Percentiles rank a stretch among this genome's conserved stretches.
Evolutionary conservation across 2,888 invertebrate species (phyloP).

Genomic region (Pammene aurita): DNA sequence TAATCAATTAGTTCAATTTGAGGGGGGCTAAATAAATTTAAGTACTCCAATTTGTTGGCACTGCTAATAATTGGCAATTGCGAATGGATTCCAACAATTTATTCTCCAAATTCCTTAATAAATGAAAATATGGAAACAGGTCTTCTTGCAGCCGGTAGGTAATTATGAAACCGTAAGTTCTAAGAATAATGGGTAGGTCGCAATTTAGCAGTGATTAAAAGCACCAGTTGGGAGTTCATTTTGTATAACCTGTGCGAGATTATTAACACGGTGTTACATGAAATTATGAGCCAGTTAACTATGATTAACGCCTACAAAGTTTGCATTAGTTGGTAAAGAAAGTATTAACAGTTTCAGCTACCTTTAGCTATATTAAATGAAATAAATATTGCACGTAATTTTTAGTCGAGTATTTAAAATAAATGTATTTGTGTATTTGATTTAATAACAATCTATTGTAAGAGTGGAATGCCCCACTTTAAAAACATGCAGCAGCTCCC

Average conservation of each 20-base stretch:
- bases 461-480: too few species aligned
- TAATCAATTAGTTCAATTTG: conserved; percentile 51
- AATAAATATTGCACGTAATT: not conserved
- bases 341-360: conserved; percentile 4
- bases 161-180: conserved; percentile 28
- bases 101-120: conserved; percentile 41
- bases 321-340: conserved; percentile 2
- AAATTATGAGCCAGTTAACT: conserved; percentile 21
- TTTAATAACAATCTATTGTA: too few species aligned
- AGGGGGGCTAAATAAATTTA: conserved; percentile 48
- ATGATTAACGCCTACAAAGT: conserved; percentile 10
- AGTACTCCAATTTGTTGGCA: conserved; percentile 46
- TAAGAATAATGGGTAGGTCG: conserved; percentile 23
- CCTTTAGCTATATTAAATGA: conserved; percentile 4
- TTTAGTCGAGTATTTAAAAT: not conserved
- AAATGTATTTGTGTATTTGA: too few species aligned
- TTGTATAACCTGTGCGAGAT: conserved; percentile 16
- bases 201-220: conserved; percentile 13
- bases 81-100: conserved; percentile 45
- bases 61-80: conserved; percentile 45
- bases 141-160: conserved; percentile 31
- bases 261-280: conserved; percentile 21
- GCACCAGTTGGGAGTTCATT: conserved; percentile 9
- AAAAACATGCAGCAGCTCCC: too few species aligned
- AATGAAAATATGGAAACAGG: conserved; percentile 33